Evolutionary conservation across 2,113 vertebrate species (phyloP), one percentile per base, ranked within the genome.

Genomic region (Pollachius pollachius): DNA sequence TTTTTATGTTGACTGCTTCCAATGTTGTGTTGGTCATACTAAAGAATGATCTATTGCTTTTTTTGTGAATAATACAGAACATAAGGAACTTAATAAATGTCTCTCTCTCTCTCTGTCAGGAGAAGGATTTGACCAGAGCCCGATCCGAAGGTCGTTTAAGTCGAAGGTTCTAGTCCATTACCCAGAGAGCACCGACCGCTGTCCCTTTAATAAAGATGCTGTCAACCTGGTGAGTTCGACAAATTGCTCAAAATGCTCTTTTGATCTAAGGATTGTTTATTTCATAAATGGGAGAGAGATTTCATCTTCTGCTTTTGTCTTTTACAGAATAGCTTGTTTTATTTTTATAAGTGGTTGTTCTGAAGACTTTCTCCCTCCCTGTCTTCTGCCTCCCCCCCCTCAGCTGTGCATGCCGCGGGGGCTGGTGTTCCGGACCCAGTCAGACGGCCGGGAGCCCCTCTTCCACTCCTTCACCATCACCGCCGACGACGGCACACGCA

Each of bases 391-490:
- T 34, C 30, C 4, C 6, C 21, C 23, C 76, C 69, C 73, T 8
- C 84, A 99, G 97, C 88, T 99, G 70, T 99, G 97, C 54, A 97
- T 99, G 97, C 97, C 97, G 4, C 94, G 96, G 84, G 97, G 97
- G 69, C 94, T 99, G 1, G 96, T 95, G 6, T 99, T 99, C 91
- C 84, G 95, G 71, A 98, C 96, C 0, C 96, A 98, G 30, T 83
- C 90, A 0, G 96, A 99, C 77, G 84, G 80, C 64, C 93, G 89
- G 1, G 93, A 96, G 0, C 91, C 96, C 0, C 93, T 94, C 82
- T 98, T 99, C 83, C 97, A 99, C 84, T 98, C 97, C 0, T 99
- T 96, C 77, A 93, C 98, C 5, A 92, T 98, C 67, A 93, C 95
- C 3, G 89, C 93, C 15, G 96, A 98, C 64, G 95, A 99, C 0